A percentile compares a stretch with the other conserved stretches of the same genome.
phyloP scores from a whole-genome alignment of 1,140 invertebrate genomes.

The Vanessa tameamea region DNA sequence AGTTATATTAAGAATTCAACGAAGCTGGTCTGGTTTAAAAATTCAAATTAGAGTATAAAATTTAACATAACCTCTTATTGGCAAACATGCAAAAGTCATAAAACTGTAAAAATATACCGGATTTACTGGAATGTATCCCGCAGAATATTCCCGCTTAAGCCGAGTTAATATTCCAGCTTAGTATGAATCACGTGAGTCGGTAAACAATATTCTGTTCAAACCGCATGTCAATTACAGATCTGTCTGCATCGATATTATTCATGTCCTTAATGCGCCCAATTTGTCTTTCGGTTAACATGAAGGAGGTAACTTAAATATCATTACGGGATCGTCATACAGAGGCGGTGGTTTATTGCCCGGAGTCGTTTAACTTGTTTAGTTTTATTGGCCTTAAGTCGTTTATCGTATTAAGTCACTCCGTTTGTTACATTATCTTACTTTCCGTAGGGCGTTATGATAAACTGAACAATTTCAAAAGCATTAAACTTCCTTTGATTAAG shows the following conservation, averaged over 20 bases:
- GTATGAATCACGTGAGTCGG: conserved; percentile 21
- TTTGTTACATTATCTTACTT: conserved; percentile 61
- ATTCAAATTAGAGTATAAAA: conserved; percentile 48
- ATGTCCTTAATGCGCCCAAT: conserved; percentile 46
- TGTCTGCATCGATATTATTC: conserved; percentile 50
- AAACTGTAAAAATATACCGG: conserved; percentile 35
- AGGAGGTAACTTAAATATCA: conserved; percentile 56
- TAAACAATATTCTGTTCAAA: conserved; percentile 32
- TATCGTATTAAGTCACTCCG: conserved; percentile 69
- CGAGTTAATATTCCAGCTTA: conserved; percentile 10
- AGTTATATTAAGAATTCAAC: conserved; percentile 42
- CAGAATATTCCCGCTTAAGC: neutral
- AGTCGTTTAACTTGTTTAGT: conserved; percentile 74
- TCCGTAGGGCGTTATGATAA: conserved; percentile 60
- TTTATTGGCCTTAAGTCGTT: conserved; percentile 69
- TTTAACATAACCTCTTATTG: conserved; percentile 31
- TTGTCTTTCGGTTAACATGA: conserved; percentile 46
- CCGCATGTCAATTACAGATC: conserved; percentile 52
- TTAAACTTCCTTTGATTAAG: conserved; percentile 44
- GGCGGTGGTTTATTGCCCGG: conserved; percentile 61
- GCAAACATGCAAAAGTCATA: conserved; percentile 28
- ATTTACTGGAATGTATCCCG: neutral
- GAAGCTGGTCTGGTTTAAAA: conserved; percentile 36
- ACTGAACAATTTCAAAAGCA: conserved; percentile 54
- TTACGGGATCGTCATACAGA: conserved; percentile 49